Evolutionary conservation across 2,888 invertebrate species (phyloP).

Genomic region (Orthonevra nobilis): DNA sequence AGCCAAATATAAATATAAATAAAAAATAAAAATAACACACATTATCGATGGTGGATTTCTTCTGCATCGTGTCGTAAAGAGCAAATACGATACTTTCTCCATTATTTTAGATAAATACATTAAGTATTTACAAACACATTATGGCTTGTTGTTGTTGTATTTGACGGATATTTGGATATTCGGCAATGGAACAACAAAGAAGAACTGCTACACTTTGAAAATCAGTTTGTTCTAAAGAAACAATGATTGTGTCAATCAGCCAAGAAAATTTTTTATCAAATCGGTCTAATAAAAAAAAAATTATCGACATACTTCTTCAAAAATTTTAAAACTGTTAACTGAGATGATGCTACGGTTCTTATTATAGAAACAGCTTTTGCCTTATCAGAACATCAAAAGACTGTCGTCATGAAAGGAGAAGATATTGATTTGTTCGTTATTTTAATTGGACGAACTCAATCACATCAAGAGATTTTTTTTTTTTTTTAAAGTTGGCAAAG

Average conservation of each 20-base stretch:
- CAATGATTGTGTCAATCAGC: neutral
- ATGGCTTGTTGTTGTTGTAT: constrained; percentile 11
- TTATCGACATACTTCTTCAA: neutral
- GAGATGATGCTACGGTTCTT: neutral
- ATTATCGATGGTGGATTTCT: too few relatives aligned
- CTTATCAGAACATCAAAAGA: neutral
- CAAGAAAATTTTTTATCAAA: neutral
- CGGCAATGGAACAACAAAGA: neutral
- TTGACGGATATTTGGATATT: neutral
- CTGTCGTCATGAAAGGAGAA: neutral
- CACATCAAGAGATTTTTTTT: neutral
- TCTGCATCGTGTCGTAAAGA: too few relatives aligned
- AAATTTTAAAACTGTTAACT: neutral
- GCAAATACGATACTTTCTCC: constrained; percentile 10
- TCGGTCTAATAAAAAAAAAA: neutral
- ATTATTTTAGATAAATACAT: constrained; percentile 3
- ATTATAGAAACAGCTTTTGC: too few relatives aligned
- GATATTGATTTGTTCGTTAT: neutral
- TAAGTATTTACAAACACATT: constrained; percentile 4
- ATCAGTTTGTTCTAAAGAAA: neutral
- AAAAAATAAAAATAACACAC: too few relatives aligned
- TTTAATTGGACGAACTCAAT: neutral
- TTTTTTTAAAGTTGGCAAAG: neutral
- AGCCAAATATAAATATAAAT: too few relatives aligned
- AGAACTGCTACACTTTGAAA: neutral